A percentile compares a stretch with the other conserved stretches of the same genome.
Conservation (phyloP, 2,113 vertebrate species). For the Periophthalmodon schlosseri region DNA sequence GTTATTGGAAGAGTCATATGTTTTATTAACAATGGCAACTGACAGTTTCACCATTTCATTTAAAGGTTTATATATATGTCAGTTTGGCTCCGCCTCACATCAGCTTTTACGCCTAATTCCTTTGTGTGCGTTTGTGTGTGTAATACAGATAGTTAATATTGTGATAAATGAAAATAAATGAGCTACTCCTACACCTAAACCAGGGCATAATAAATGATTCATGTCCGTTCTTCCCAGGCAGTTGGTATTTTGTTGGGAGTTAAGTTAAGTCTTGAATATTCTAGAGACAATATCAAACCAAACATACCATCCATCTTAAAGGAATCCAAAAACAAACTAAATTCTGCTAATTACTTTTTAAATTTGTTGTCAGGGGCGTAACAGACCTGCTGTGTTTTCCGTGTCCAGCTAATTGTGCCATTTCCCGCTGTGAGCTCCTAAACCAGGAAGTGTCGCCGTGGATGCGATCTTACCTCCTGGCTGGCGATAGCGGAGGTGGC, state of each 20-base stretch:
- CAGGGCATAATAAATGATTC: not conserved
- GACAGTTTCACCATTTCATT: too few species aligned
- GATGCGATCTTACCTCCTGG: slow-evolving; percentile 81
- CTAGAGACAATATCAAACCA: not conserved
- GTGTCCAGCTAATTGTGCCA: not conserved
- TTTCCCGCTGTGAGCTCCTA: not conserved
- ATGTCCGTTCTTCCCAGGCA: not conserved
- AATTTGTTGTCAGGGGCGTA: not conserved
- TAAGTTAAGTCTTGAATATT: not conserved
- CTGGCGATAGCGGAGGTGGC: slow-evolving; percentile 90
- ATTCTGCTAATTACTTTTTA: not conserved
- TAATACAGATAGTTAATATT: too few species aligned
- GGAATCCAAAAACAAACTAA: not conserved
- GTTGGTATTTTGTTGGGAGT: not conserved
- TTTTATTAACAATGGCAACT: too few species aligned
- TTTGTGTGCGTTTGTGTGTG: not conserved
- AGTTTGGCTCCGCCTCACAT: not conserved
- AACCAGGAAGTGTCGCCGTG: not conserved
- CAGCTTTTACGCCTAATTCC: not conserved
- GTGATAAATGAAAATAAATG: too few species aligned
- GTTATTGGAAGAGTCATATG: not conserved
- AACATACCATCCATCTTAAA: not conserved
- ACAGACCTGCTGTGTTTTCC: not conserved
- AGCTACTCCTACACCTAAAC: not conserved
- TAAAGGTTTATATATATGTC: not conserved